Evolutionary conservation across 2,113 vertebrate species (phyloP), one percentile per base, ranked within the genome.

Genomic region (Fregetta grallaria): DNA sequence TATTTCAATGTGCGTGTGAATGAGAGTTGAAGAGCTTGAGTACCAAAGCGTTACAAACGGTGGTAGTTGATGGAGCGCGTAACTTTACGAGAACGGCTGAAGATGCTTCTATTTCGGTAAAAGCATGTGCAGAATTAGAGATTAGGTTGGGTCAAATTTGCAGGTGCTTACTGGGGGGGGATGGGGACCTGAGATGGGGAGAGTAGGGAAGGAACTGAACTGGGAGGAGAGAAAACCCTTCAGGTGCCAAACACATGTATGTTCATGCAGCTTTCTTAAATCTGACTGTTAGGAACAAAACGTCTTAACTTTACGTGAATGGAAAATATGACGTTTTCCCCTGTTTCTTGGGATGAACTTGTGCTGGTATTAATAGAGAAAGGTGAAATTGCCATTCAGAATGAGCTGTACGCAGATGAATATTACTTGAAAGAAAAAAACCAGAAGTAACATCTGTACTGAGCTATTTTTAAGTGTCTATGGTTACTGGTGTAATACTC

Each of bases 381-480:
- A 91, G 93, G 68, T 42, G 88, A 84, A 53, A 44, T 45, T 79
- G 38, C 47, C 5, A 2, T 7, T 92, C 17, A 22, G 88, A 65
- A 9, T 10, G 56, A 42, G 66, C 86, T 16, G 22, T 73, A 34
- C 94, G 53, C 83, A 20, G 73, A 80, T 90, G 92, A 87, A 10
- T 40, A 3, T 94, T 90, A 50, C 93, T 97, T 80, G n/a, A 96
- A 79, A 97, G 84, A 67, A 76, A 45, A 81, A 88, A 91, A 40
- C 10, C 59, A 79, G 81, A 94, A 92, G 82, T 95, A 73, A 94
- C 95, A 95, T 96, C 95, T 96, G 96, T 14, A 34, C 52, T 0
- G 19, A 65, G 87, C 92, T 98, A 95, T 98, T 97, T 97, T 96
- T 96, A 58, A 94, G 75, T 38, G 79, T 36, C 94, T 67, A 49